A percentile compares a stretch with the other conserved stretches of the same genome.
These are phyloP conservation scores for Chaetodon trifascialis DNA, from an alignment of 2,113 vertebrate species.

Conservation along the genomic window DNA sequence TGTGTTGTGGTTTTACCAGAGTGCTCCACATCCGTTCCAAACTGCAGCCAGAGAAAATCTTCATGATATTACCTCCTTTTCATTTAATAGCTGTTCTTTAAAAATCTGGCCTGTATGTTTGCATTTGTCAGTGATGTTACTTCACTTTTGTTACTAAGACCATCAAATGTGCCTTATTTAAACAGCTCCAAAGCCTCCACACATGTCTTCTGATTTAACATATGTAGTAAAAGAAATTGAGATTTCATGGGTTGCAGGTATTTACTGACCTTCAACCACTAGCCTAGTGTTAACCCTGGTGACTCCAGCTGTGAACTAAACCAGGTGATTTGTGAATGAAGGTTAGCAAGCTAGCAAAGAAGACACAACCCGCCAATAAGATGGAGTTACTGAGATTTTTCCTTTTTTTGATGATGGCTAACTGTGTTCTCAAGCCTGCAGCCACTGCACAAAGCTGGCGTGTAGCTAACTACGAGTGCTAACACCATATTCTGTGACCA, in stretches of 20 bases:
- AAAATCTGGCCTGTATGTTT: background rate
- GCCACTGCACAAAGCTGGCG: background rate
- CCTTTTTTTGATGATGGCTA: no score
- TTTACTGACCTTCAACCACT: background rate
- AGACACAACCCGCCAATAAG: no score
- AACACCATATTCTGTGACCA: background rate
- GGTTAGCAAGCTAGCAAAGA: no score
- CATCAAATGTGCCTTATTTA: background rate
- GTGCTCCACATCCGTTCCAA: background rate
- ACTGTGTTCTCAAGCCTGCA: background rate
- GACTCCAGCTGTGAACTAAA: background rate
- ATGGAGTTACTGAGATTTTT: no score
- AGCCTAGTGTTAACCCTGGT: background rate
- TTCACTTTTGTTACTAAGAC: background rate
- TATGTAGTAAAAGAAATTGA: background rate
- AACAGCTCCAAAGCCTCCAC: background rate
- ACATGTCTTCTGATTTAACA: background rate
- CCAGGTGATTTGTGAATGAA: background rate
- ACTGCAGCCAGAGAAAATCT: slow-evolving; percentile 23
- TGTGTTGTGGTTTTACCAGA: slow-evolving; percentile 6
- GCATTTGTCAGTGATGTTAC: background rate
- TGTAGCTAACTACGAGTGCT: background rate
- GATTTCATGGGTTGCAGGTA: background rate
- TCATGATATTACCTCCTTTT: background rate
- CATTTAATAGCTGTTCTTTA: slow-evolving; percentile 2